phyloP scores from a whole-genome alignment of 2,797 vertebrate species.

The Micrastur ruficollis region DNA sequence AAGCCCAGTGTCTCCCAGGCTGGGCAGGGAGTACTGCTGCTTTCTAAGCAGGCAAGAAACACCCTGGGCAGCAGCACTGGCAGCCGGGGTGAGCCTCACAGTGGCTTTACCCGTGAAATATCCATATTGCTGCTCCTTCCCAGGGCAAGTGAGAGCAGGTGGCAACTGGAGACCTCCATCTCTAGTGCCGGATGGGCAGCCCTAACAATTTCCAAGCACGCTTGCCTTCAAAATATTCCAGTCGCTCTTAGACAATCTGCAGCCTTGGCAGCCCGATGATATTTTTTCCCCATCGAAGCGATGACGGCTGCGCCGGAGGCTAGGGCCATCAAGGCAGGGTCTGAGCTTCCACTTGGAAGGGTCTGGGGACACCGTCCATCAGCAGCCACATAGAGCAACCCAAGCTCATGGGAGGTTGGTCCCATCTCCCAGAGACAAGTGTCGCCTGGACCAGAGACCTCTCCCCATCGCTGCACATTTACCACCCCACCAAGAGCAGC shows the following conservation, averaged over 20 bases:
- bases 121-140: neutral
- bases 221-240: neutral
- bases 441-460: neutral
- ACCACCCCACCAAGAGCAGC: too few relatives aligned
- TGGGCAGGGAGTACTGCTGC: neutral
- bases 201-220: neutral
- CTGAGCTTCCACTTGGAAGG: neutral
- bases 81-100: neutral
- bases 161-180: neutral
- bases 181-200: neutral
- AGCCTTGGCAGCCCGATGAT: neutral
- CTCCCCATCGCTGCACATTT: neutral
- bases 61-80: neutral
- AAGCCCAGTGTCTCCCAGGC: neutral
- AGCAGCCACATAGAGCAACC: neutral
- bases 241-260: neutral
- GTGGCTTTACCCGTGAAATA: neutral
- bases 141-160: neutral
- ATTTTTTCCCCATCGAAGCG: neutral
- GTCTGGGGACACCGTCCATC: neutral
- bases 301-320: fast-evolving
- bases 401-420: neutral
- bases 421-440: neutral
- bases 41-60: neutral
- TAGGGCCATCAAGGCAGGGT: neutral